Percentiles rank a stretch among this genome's conserved stretches.
These are phyloP conservation scores for Peromyscus eremicus DNA, from an alignment of 2,797 vertebrate species.

Conservation along the genomic window DNA sequence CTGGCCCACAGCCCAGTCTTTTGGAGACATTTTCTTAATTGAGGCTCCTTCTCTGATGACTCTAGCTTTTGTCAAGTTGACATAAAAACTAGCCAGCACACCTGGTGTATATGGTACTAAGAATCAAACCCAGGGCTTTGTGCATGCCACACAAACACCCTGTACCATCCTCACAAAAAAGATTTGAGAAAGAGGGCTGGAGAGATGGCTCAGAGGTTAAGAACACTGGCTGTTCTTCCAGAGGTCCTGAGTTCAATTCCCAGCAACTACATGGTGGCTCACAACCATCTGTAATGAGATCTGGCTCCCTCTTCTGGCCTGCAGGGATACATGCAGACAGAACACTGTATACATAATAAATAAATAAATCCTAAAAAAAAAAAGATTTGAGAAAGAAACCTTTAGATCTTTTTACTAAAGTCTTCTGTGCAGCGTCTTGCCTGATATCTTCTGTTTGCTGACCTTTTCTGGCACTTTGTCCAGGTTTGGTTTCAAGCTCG, in stretches of 20 bases:
- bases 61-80: neutral
- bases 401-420: neutral
- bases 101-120: neutral
- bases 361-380: too few relatives aligned
- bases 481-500: neutral
- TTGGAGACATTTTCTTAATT: neutral
- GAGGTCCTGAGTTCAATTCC: too few relatives aligned
- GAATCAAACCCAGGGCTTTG: neutral
- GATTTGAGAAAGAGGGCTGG: neutral
- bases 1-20: neutral
- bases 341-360: too few relatives aligned
- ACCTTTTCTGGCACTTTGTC: neutral
- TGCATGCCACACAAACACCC: neutral
- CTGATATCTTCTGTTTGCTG: neutral
- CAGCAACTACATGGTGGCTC: too few relatives aligned
- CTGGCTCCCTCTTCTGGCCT: too few relatives aligned
- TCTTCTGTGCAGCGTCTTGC: neutral
- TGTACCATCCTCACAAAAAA: neutral
- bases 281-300: too few relatives aligned
- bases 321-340: too few relatives aligned
- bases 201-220: too few relatives aligned
- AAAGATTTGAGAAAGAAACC: neutral
- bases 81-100: neutral
- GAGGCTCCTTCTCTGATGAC: neutral
- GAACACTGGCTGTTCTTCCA: too few relatives aligned